Conservation (phyloP, 2,797 vertebrate species). For the Sebastes wilsoni region DNA sequence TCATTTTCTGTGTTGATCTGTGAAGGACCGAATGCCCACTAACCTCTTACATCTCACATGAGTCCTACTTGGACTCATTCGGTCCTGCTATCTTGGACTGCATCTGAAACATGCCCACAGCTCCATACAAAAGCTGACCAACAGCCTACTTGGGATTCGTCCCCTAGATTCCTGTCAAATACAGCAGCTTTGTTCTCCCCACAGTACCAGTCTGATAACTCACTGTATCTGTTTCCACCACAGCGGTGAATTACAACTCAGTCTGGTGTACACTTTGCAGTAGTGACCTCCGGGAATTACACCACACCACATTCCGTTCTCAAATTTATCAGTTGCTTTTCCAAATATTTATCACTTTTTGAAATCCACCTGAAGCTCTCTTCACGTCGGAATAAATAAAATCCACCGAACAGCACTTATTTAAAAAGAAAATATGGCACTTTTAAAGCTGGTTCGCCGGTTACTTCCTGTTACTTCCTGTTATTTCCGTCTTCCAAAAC, state of each 20-base stretch:
- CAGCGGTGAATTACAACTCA: not conserved
- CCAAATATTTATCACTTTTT: no score
- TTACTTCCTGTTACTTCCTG: no score
- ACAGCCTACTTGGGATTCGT: slow-evolving; percentile 15
- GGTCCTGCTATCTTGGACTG: not conserved
- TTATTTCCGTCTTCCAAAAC: no score
- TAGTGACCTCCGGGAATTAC: not conserved
- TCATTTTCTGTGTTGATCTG: not conserved
- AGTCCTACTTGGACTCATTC: not conserved
- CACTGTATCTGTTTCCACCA: not conserved
- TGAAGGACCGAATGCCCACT: not conserved
- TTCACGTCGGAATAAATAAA: no score
- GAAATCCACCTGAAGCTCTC: no score
- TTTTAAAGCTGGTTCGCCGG: no score
- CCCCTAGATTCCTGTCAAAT: slow-evolving; percentile 1
- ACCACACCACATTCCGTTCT: no score
- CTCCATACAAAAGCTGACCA: not conserved
- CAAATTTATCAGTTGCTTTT: no score
- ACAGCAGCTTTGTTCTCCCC: slow-evolving; percentile 17
- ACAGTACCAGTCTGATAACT: not conserved
- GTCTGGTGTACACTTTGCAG: not conserved
- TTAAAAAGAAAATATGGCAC: no score
- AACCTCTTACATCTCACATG: not conserved
- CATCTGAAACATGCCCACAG: slow-evolving; percentile 1
- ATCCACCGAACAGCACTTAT: no score